Evolutionary conservation across 2,888 invertebrate species (phyloP), one percentile per base, ranked within the genome.

Genomic region (Coremacera marginata): DNA sequence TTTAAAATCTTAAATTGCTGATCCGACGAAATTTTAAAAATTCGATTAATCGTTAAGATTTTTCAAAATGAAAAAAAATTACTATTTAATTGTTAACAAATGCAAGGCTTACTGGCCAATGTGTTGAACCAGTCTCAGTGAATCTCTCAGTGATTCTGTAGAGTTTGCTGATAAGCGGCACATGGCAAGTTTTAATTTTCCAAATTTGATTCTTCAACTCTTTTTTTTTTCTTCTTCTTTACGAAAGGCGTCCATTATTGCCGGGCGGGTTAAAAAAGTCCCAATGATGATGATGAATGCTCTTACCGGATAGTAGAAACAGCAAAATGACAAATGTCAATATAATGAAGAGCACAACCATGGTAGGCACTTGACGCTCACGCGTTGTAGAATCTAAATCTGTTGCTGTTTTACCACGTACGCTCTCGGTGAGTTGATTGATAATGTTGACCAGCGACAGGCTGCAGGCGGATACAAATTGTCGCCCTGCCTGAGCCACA

Each of bases 251-350:
- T 57, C 89, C 89, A 71, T 91, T 91, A 55, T 90, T 92, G 79
- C 93, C 93, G 9, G 95, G 95, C 14, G 95, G 95, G 90, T 95
- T 95, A 84, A 95, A 95, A 88, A 94, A 96, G 88, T 96, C 96
- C 96, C 96, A 96, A 84, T 95, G 95, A 87, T 95, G 94, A 83
- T 94, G 93, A 87, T 96, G 95, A 81, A 95, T 92, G 70, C 93
- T 93, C 76, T 93, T 92, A 81, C 93, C 93, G 79, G 94, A 93
- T 78, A 94, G 91, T 71, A 94, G 93, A 81, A 95, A 91, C 89
- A 96, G 91, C 80, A 96, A 92, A 78, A 96, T 91, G 19, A 94
- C 94, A 71, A 95, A 94, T 52, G 96, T 92, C 80, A 96, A 90
- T 71, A 96, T 92, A 78, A 96, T 91, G 80, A 96, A 92, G 85